phyloP scores from a whole-genome alignment of 2,797 vertebrate genomes.

The Smutsia temminckii region DNA sequence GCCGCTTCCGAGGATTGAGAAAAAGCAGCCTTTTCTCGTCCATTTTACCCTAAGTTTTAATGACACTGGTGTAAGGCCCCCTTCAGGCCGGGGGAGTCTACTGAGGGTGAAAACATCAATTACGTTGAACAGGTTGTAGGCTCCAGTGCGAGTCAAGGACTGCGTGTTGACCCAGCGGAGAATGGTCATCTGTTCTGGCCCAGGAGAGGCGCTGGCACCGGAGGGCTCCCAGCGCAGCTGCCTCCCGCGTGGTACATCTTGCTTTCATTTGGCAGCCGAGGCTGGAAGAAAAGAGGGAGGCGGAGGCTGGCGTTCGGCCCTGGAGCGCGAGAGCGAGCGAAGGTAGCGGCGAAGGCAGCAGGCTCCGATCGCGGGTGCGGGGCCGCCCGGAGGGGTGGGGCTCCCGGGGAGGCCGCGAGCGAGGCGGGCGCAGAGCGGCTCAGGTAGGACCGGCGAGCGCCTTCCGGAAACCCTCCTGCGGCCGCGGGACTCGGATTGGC shows the following conservation, averaged over 20 bases:
- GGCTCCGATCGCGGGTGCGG: not conserved
- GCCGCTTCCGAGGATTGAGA: not conserved
- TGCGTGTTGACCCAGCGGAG: not conserved
- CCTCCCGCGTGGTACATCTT: not conserved
- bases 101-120: not conserved
- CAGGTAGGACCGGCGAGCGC: not conserved
- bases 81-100: not conserved
- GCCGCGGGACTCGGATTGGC: constrained; percentile 49
- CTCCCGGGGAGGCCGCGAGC: constrained; percentile 36
- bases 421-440: not conserved
- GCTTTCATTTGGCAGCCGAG: not conserved
- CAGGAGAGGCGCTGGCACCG: not conserved
- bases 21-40: not conserved
- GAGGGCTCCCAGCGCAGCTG: not conserved
- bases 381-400: constrained; percentile 66
- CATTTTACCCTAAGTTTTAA: not conserved
- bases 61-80: not conserved
- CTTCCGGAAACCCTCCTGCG: constrained; percentile 23
- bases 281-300: not conserved
- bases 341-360: not conserved
- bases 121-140: constrained; percentile 22
- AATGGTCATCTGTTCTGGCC: not conserved
- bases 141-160: not conserved
- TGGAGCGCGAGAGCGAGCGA: not conserved
- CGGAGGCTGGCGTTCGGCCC: not conserved